Percentiles rank a stretch among this genome's conserved stretches.
Conservation (phyloP, 2,113 vertebrate genomes). For the Zosterops pallidus region DNA sequence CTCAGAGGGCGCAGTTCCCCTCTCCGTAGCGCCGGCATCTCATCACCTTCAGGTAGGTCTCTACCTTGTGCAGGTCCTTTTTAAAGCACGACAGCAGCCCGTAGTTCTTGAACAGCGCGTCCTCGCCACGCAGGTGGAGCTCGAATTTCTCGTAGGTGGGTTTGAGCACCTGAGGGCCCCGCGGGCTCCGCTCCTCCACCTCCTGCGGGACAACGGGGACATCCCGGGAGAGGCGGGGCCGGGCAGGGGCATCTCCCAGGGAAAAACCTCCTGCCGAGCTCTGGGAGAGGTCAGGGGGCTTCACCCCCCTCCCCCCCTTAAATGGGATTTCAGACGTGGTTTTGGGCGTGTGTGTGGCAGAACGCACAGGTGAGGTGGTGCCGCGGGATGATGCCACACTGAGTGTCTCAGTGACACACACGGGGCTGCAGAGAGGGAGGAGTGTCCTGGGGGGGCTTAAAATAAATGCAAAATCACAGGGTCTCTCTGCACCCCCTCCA, state of each 20-base stretch:
- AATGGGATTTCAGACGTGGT: neutral
- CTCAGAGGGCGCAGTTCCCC: slow-evolving; percentile 84
- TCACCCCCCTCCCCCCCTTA: accelerated
- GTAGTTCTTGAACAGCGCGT: slow-evolving; percentile 80
- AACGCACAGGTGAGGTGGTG: neutral
- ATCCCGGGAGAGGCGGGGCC: neutral
- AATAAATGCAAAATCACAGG: neutral
- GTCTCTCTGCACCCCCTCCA: neutral
- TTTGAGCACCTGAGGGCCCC: slow-evolving; percentile 54
- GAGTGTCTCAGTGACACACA: neutral
- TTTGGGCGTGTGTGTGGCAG: neutral
- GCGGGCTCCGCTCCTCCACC: slow-evolving; percentile 72
- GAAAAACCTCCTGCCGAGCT: neutral
- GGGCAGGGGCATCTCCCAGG: neutral
- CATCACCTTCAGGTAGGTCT: slow-evolving; percentile 92
- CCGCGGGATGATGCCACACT: neutral
- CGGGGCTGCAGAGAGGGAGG: neutral
- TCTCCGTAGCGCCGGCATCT: slow-evolving; percentile 91
- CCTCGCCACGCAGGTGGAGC: slow-evolving; percentile 75
- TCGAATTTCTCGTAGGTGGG: slow-evolving; percentile 87
- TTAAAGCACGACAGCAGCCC: slow-evolving; percentile 91
- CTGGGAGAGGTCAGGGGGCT: neutral
- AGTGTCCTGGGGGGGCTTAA: neutral
- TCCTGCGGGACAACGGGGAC: slow-evolving; percentile 44
- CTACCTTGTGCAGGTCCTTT: slow-evolving; percentile 96